Evolutionary conservation across 2,113 vertebrate species (phyloP).

Genomic region (Sturnus vulgaris): DNA sequence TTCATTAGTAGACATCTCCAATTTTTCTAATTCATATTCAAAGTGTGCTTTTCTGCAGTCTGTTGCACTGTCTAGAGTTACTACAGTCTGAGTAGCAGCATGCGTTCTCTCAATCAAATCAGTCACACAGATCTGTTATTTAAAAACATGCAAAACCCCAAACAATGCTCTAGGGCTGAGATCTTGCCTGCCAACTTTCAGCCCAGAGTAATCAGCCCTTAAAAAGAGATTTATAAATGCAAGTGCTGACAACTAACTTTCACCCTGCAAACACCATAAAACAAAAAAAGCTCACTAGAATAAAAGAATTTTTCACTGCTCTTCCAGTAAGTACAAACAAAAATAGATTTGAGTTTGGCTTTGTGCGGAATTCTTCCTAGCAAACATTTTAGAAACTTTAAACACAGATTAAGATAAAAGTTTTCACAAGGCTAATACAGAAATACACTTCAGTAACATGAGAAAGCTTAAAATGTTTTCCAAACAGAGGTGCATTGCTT

Average conservation of each 20-base stretch:
- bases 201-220: conserved; percentile 55
- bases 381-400: conserved; percentile 33
- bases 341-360: conserved; percentile 16
- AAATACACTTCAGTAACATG: conserved; percentile 3
- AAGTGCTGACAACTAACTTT: conserved; percentile 64
- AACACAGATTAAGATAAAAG: conserved; percentile 18
- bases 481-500: not conserved
- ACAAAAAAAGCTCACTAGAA: conserved; percentile 48
- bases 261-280: conserved; percentile 10
- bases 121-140: conserved; percentile 52
- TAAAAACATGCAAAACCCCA: conserved; percentile 48
- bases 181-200: conserved; percentile 61
- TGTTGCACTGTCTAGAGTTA: not conserved
- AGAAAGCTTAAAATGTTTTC: conserved; percentile 24
- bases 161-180: conserved; percentile 40
- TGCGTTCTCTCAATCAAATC: not conserved
- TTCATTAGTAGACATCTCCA: not conserved
- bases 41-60: not conserved
- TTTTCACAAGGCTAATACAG: not conserved
- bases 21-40: not conserved
- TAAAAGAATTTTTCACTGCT: conserved; percentile 54
- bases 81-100: not conserved
- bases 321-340: conserved; percentile 52
- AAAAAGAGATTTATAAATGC: conserved; percentile 64
- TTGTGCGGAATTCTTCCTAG: not conserved